phyloP scores from a whole-genome alignment of 2,113 vertebrate genomes.

The Heterotilapia buettikoferi region DNA sequence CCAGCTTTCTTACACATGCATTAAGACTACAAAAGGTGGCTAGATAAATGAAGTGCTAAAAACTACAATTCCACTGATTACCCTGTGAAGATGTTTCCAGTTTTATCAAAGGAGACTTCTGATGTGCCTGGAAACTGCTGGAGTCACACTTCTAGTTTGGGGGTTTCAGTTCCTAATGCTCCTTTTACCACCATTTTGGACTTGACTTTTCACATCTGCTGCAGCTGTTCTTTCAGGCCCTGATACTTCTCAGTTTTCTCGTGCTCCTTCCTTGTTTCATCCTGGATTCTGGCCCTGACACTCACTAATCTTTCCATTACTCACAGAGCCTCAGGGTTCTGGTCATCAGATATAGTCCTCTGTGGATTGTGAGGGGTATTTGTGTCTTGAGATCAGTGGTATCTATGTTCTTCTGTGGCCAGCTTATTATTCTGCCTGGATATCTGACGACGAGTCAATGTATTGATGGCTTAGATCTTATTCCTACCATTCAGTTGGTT shows the following conservation, averaged over 20 bases:
- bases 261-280: not conserved
- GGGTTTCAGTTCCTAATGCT: not conserved
- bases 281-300: not conserved
- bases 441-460: not conserved
- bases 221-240: not conserved
- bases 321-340: not conserved
- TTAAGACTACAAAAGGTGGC: not conserved
- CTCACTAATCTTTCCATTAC: not conserved
- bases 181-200: not conserved
- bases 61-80: not conserved
- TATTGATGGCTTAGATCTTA: not conserved
- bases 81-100: not conserved
- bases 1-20: not conserved
- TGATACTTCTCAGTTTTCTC: not conserved
- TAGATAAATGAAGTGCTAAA: not conserved
- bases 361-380: not conserved
- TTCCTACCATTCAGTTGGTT: not conserved
- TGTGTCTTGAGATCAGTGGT: not conserved
- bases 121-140: not conserved
- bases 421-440: not conserved
- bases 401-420: not conserved
- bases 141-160: not conserved
- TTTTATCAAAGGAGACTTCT: not conserved
- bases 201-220: not conserved
- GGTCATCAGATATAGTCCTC: not conserved